Base-by-base conservation (phyloP, 1,140 invertebrate species). In the Pseudomyrmex flavicornis region DNA sequence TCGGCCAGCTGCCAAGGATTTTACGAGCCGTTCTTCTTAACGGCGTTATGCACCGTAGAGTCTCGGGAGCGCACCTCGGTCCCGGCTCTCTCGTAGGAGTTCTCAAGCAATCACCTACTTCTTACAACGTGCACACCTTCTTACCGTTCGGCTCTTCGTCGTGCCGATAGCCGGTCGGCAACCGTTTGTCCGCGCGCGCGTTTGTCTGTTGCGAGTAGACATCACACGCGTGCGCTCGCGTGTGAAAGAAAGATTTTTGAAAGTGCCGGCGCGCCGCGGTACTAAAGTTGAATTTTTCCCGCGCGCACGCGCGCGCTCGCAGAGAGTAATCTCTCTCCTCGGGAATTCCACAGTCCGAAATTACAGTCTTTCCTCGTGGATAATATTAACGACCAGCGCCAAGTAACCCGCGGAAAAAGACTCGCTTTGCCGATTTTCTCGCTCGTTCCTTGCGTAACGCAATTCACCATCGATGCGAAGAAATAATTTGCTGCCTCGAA, bases 21-120 rank as follows among this genome's bases (percentile, higher is more conserved):
- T 84, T 84, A 84, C 76, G 83, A 84, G 83, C 83, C 59, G 76
- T 84, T 73, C 75, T 54, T 77, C 82, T 82, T 73, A 82, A 84
- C 76, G 52, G 83, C 83, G 76, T 84, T 84, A 84, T 84, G 76
- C 76, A 84, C 52, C 76, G 68, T 58, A 63, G 73, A 83, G 13
- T 83, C 73, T 77, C 62, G 54, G 20, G 73, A 82, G 69, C 79
- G 20, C 68, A 59, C 77, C 73, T 76, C 22, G 46, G 50, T 85
- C 85, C 79, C 80, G 62, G 73, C 74, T 61, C 62, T 77, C 79
- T 68, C 69, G 66, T 89, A 89, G 85, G 56, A 84, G 82, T 79
- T 84, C 58, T 62, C 74, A 54, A 84, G 73, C 82, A 69, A 84
- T 84, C 82, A 79, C 82, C 82, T 79, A 84, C 82, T 84, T 84